These are phyloP conservation scores for Melanotaenia parkinsoni DNA, from an alignment of 2,797 vertebrate species.

Conservation along the genomic window DNA sequence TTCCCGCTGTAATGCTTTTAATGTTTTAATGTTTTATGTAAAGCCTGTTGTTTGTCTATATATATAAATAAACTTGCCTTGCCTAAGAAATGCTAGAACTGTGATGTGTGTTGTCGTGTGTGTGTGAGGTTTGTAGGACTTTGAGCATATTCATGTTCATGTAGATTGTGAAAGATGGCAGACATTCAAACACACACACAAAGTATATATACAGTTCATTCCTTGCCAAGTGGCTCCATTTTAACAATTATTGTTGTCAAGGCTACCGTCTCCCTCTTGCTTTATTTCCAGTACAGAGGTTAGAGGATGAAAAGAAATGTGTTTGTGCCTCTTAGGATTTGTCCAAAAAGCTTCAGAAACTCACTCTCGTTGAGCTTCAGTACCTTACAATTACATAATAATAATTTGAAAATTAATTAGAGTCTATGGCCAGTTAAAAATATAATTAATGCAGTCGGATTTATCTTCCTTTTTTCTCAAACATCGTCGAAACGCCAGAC, in stretches of 20 bases:
- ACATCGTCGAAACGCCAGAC: conserved; percentile 28
- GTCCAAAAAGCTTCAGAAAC: neutral
- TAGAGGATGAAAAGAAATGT: conserved; percentile 20
- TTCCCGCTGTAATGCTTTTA: too few relatives aligned
- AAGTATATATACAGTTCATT: conserved; percentile 45
- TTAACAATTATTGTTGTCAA: conserved; percentile 84
- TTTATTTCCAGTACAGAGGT: conserved; percentile 38
- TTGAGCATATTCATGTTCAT: too few relatives aligned
- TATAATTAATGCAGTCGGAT: neutral
- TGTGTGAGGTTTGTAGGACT: too few relatives aligned
- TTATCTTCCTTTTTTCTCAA: neutral
- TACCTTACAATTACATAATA: neutral
- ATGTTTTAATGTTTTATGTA: too few relatives aligned
- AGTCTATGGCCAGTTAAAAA: neutral
- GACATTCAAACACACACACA: neutral
- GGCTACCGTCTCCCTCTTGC: conserved; percentile 75
- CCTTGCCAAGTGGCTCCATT: conserved; percentile 63
- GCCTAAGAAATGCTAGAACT: too few relatives aligned
- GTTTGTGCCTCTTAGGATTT: neutral
- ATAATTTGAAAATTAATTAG: neutral
- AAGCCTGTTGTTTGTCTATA: too few relatives aligned
- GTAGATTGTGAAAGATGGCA: neutral
- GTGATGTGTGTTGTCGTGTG: too few relatives aligned
- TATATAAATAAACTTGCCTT: too few relatives aligned
- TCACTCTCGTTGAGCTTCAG: neutral